Conservation (phyloP, 1,140 invertebrate genomes). For the Drosophila watanabei region DNA sequence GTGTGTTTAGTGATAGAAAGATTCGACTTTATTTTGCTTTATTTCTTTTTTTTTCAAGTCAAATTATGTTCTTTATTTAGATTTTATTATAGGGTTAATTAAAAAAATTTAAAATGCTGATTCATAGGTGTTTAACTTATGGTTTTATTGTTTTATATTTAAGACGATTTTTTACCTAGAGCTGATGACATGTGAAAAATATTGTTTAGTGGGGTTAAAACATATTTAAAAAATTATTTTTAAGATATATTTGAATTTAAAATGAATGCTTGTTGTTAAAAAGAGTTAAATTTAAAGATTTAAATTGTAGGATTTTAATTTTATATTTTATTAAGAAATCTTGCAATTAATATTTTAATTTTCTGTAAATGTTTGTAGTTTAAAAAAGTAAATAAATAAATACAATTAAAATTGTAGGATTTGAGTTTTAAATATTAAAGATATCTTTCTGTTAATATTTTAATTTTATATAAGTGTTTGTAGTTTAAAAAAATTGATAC, state of each 20-base stretch:
- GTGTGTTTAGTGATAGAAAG: not conserved
- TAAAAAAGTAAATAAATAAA: too few relatives aligned
- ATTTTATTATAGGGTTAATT: not conserved
- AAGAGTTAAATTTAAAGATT: not conserved
- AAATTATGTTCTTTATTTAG: not conserved
- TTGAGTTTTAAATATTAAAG: too few relatives aligned
- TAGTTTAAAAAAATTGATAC: not conserved
- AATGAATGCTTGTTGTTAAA: not conserved
- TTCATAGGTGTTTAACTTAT: not conserved
- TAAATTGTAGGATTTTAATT: not conserved
- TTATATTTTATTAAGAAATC: not conserved
- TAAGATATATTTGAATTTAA: not conserved
- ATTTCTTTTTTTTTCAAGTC: not conserved
- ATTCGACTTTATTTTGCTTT: not conserved
- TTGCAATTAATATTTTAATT: not conserved
- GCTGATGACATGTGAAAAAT: not conserved
- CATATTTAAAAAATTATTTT: not conserved
- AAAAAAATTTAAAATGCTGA: too few relatives aligned
- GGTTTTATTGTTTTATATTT: not conserved
- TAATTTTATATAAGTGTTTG: not conserved
- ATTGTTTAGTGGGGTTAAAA: not conserved
- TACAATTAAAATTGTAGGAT: too few relatives aligned
- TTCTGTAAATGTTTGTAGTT: too few relatives aligned
- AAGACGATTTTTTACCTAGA: not conserved
- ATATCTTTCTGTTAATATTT: too few relatives aligned